Evolutionary conservation across 2,113 vertebrate species (phyloP).

Genomic region (Nycticebus coucang): DNA sequence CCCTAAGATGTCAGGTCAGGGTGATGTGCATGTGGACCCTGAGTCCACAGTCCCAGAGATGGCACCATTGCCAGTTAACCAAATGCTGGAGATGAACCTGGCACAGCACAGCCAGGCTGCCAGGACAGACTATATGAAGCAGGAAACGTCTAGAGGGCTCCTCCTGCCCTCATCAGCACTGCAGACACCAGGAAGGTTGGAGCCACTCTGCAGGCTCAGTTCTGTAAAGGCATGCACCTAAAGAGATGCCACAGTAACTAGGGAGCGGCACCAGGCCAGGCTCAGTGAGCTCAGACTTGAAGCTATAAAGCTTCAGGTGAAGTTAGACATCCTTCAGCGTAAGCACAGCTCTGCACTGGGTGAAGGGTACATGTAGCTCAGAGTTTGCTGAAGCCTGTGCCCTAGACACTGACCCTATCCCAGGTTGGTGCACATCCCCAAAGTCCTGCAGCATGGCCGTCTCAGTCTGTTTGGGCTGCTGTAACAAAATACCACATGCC

Average conservation of each 20-base stretch:
- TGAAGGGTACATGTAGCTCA: not conserved
- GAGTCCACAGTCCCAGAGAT: not conserved
- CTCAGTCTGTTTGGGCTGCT: not conserved
- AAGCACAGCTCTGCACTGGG: not conserved
- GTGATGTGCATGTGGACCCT: not conserved
- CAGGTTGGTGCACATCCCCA: not conserved
- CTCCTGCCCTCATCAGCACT: not conserved
- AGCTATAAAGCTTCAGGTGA: too few species aligned
- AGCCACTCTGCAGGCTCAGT: too few species aligned
- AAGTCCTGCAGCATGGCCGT: too few species aligned
- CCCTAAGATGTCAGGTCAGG: not conserved
- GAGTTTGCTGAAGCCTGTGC: not conserved
- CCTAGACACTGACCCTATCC: too few species aligned
- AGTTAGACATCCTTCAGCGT: not conserved
- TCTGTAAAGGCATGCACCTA: not conserved
- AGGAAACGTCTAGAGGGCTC: not conserved
- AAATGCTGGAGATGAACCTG: not conserved
- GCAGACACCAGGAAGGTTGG: not conserved
- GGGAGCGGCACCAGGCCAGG: not conserved
- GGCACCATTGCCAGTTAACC: not conserved
- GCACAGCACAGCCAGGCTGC: not conserved
- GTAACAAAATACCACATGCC: not conserved
- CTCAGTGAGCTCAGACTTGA: too few species aligned
- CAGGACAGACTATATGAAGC: not conserved
- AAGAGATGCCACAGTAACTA: not conserved